These are phyloP conservation scores for Rhagium mordax DNA, from an alignment of 2,888 invertebrate species.

Conservation along the genomic window DNA sequence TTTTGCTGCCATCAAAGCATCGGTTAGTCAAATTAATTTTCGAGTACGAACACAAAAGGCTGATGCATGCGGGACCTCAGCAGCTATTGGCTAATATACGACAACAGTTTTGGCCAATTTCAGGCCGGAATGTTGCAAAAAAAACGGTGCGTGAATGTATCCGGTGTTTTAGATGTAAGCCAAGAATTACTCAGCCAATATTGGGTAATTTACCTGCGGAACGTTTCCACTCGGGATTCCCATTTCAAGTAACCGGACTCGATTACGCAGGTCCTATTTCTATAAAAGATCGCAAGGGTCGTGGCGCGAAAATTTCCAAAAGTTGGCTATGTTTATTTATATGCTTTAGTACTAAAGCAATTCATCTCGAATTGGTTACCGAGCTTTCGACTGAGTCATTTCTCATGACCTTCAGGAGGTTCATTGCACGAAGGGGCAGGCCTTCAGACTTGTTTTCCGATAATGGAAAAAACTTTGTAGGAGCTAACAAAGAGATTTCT, in stretches of 20 bases:
- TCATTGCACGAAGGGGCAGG: conserved; percentile 25
- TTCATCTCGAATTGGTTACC: conserved; percentile 34
- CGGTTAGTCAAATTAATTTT: conserved; percentile 35
- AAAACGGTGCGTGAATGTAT: conserved; percentile 44
- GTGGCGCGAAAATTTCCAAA: conserved; percentile 41
- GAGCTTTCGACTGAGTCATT: conserved; percentile 46
- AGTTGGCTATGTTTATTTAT: conserved; percentile 48
- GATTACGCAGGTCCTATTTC: conserved; percentile 51
- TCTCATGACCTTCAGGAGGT: conserved; percentile 44
- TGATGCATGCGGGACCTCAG: conserved; percentile 50
- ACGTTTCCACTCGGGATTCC: conserved; percentile 19
- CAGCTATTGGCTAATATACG: conserved; percentile 45
- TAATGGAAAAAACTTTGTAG: no score
- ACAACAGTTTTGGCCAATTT: conserved; percentile 47
- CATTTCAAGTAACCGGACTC: conserved; percentile 41
- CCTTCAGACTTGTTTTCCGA: no score
- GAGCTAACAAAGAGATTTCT: no score
- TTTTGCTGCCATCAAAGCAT: conserved; percentile 33
- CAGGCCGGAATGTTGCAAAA: conserved; percentile 43
- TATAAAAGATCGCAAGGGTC: conserved; percentile 43
- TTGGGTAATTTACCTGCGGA: conserved; percentile 33
- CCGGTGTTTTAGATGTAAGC: conserved; percentile 40
- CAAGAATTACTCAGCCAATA: conserved; percentile 35
- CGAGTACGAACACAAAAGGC: conserved; percentile 34
- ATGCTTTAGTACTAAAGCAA: conserved; percentile 49